phyloP scores from a whole-genome alignment of 2,113 vertebrate genomes.

The Halcyon malimbica region DNA sequence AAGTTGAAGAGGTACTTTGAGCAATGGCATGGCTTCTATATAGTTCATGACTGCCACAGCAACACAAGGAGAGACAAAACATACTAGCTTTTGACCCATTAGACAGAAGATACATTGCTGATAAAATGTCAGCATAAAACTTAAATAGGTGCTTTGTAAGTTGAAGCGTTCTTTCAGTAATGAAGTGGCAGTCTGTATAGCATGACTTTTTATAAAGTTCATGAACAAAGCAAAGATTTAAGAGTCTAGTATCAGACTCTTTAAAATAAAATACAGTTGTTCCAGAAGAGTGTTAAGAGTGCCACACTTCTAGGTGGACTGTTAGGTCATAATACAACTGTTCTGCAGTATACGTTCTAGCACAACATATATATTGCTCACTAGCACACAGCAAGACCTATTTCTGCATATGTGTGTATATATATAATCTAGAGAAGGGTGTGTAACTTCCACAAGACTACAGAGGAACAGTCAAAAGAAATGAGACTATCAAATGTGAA shows the following conservation, averaged over 20 bases:
- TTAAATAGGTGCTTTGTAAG: background rate
- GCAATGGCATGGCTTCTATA: background rate
- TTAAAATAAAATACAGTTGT: background rate
- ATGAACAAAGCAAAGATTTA: background rate
- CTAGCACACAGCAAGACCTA: background rate
- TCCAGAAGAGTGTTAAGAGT: background rate
- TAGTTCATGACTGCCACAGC: background rate
- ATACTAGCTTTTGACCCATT: background rate
- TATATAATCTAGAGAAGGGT: background rate
- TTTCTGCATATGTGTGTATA: background rate
- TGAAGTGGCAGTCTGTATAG: background rate
- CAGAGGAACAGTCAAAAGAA: background rate
- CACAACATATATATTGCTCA: background rate
- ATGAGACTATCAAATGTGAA: background rate
- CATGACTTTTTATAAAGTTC: background rate
- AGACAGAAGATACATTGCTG: background rate
- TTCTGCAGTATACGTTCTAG: background rate
- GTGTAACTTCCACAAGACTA: background rate
- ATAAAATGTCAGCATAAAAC: background rate
- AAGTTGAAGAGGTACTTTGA: background rate
- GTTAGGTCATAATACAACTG: background rate
- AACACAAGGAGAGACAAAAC: background rate
- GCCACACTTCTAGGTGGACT: background rate
- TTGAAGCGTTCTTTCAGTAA: background rate
- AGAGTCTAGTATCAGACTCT: background rate